Evolutionary conservation across 2,797 vertebrate species (phyloP).

Genomic region (Pteropus rufus): DNA sequence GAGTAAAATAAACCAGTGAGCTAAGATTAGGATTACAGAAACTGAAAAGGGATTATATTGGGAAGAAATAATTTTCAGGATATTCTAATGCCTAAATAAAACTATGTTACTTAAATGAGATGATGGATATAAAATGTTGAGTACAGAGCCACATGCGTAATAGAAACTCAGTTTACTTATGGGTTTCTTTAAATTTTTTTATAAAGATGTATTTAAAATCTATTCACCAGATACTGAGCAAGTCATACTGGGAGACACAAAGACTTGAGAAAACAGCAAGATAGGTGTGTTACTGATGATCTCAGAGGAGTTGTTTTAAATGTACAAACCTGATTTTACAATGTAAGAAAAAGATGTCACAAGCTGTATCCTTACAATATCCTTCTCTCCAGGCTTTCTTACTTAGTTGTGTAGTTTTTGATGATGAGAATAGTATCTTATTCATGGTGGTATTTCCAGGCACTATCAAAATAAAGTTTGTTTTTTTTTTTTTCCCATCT

Average conservation of each 20-base stretch:
- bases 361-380: not conserved
- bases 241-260: not conserved
- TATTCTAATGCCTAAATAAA: not conserved
- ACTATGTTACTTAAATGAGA: not conserved
- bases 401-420: not conserved
- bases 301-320: not conserved
- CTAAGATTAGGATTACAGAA: not conserved
- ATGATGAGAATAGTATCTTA: not conserved
- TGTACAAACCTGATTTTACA: not conserved
- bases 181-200: not conserved
- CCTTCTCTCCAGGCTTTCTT: not conserved
- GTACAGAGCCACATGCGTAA: not conserved
- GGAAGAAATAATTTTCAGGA: not conserved
- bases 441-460: not conserved
- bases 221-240: not conserved
- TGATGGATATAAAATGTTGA: not conserved
- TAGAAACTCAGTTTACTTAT: not conserved
- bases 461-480: not conserved
- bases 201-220: not conserved
- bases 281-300: not conserved
- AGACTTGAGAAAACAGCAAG: not conserved
- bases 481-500: not conserved
- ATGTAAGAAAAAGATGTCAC: not conserved
- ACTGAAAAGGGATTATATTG: not conserved
- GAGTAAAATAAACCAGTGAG: not conserved